Percentiles rank a stretch among this genome's conserved stretches.
phyloP scores from a whole-genome alignment of 2,797 vertebrate species.

The Graptemys geographica region DNA sequence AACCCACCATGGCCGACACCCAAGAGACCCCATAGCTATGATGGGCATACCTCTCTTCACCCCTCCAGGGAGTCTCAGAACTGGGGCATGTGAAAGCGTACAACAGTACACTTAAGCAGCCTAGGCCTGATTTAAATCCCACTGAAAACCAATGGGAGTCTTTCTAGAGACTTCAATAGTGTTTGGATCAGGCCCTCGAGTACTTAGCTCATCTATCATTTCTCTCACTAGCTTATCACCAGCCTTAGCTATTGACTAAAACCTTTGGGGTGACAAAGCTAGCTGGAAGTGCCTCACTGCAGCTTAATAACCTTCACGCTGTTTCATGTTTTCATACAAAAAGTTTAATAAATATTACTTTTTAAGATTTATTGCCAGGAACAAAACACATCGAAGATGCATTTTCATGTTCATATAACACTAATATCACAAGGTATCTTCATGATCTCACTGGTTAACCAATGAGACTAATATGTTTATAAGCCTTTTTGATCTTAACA shows the following conservation, averaged over 20 bases:
- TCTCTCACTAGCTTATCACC: neutral
- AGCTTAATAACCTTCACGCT: conserved; percentile 81
- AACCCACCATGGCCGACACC: neutral
- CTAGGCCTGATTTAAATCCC: neutral
- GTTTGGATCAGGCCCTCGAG: neutral
- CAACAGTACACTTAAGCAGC: neutral
- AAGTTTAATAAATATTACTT: conserved; percentile 99
- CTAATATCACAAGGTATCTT: conserved; percentile 92
- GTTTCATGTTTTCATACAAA: conserved; percentile 96
- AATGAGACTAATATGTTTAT: conserved; percentile 89
- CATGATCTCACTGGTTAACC: conserved; percentile 89
- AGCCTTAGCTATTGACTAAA: neutral
- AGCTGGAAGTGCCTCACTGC: neutral
- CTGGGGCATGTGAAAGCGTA: no score
- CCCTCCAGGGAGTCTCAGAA: neutral
- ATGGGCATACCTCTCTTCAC: neutral
- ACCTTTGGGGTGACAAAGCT: neutral
- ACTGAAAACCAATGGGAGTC: neutral
- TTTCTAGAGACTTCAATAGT: neutral
- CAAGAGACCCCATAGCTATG: neutral
- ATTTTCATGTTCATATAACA: conserved; percentile 93
- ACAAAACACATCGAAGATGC: conserved; percentile 91
- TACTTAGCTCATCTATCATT: neutral
- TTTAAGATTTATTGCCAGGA: conserved; percentile 97
- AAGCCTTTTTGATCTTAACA: conserved; percentile 86